Evolutionary conservation across 92 coral and sea anemone genomes (phyloP), one percentile per base, ranked within the genome.

Genomic region (Porites lobata): DNA sequence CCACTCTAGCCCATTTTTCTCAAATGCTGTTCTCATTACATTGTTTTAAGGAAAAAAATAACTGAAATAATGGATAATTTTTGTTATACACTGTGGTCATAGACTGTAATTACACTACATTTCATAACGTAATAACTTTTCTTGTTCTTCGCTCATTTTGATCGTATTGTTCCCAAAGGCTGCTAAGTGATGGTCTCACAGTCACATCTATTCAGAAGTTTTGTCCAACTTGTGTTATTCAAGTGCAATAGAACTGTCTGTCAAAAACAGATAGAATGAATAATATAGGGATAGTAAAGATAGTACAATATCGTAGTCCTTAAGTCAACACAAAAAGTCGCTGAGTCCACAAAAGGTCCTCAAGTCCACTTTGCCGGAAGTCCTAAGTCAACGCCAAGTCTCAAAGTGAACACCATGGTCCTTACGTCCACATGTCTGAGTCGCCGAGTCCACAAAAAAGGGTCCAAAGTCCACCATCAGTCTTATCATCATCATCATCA

Each of bases 111-210:
- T 62, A 62, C 66, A 62, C 19, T 62, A 38, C 6, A 62, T 62
- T 62, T 14, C 2, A 62, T 62, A 62, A 62, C 18, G 18, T 62
- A 62, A 62, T 62, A 3, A 14, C 66, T 62, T 62, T 62, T 11
- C 66, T 22, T 11, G 17, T 62, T 14, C 17, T 62, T 3, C 22
- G 66, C 18, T 62, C n/a, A 62, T 62, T 62, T 62, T 14, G 17
- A 62, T 14, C 17, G 17, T 1, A 11, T 62, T 62, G 66, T 54
- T 62, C 12, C 66, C 17, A 62, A 62, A 62, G 17, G 66, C 19
- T 62, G 66, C 66, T 62, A 18, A 62, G 66, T 15, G 66, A 10
- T 62, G 20, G 70, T 65, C 70, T 65, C 70, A 65, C 70, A 19
- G 70, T 65, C 70, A n/a, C 70, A n/a, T 65, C 70, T 2, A 29